A percentile compares a stretch with the other conserved stretches of the same genome.
Evolutionary conservation across 2,888 invertebrate genomes (phyloP).

Genomic region (Andrena flavipes): DNA sequence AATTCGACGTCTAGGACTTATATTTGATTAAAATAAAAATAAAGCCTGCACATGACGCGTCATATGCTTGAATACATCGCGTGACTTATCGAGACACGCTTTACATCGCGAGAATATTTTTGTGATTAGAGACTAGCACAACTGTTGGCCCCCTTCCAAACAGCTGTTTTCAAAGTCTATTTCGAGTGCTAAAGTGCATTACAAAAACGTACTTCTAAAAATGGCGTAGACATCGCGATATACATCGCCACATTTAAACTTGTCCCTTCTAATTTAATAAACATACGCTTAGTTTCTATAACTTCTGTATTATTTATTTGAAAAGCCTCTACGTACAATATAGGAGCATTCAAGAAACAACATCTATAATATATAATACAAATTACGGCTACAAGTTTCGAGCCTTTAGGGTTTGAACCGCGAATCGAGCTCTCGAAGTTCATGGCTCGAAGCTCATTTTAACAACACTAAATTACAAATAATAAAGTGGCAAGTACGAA

Average conservation of each 20-base stretch:
- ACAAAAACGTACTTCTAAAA: conserved; percentile 4
- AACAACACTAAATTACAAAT: too few relatives aligned
- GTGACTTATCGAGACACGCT: background rate
- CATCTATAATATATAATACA: background rate
- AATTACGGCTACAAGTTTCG: too few relatives aligned
- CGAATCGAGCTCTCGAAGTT: too few relatives aligned
- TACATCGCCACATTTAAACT: background rate
- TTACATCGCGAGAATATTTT: conserved; percentile 22
- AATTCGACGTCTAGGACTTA: background rate
- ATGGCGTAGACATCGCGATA: conserved; percentile 13
- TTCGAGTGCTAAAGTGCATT: background rate
- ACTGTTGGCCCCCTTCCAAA: conserved; percentile 24
- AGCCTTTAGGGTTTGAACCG: too few relatives aligned
- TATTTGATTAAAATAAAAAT: conserved; percentile 32
- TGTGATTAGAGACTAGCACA: conserved; percentile 10
- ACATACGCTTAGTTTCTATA: background rate
- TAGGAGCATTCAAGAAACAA: background rate
- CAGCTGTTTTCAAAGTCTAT: conserved; percentile 8
- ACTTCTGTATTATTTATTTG: background rate
- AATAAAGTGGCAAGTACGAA: conserved; percentile 2
- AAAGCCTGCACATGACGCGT: conserved; percentile 12
- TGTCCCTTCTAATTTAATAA: background rate
- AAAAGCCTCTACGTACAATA: background rate
- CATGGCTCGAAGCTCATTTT: too few relatives aligned
- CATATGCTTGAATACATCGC: background rate